Evolutionary conservation across 2,113 vertebrate genomes (phyloP), one percentile per base, ranked within the genome.

Genomic region (Vimba vimba): DNA sequence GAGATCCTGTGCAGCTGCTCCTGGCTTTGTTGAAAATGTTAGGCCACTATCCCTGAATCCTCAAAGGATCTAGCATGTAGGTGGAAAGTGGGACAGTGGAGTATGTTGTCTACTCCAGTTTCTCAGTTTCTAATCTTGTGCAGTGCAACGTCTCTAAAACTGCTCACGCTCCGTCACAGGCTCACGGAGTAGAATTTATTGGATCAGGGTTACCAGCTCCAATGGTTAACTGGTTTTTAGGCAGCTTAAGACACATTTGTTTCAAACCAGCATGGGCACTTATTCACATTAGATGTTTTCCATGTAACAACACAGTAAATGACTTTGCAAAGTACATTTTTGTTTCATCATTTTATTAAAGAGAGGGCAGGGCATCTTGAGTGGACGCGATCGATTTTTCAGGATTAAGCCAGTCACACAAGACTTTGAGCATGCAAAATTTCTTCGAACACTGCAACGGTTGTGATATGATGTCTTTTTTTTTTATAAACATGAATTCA

Each of bases 51-150:
- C n/a, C 45, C 50, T 71, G 50, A 21, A 59, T 73, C 50, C 66
- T 57, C 66, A 83, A 83, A 83, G 30, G 68, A 83, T 82, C 27
- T 69, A 52, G 33, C 27, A 59, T 43, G n/a, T 73, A 57, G 64
- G 64, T 83, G 30, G 64, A 83, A 83, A 83, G 21, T 83, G 30
- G 66, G 81, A 83, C 50, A 73, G 47, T 83, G 66, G 50, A 73
- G 64, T 73, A 73, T 83, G 81, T 83, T 71, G 79, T 68, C 43
- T 82, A 82, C 45, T 82, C 45, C 60, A 52, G 62, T 82, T 52
- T 82, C 60, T 50, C 45, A 68, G 73, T 30, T 82, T 55, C 25
- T 69, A 69, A 69, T 82, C 17, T 82, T 69, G 64, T 69, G 80
- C 59, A 25, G 78, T 62, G 33, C 19, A 30, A n/a, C 27, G 10